Evolutionary conservation across 2,797 vertebrate species (phyloP).

Genomic region (Rhinophrynus dorsalis): DNA sequence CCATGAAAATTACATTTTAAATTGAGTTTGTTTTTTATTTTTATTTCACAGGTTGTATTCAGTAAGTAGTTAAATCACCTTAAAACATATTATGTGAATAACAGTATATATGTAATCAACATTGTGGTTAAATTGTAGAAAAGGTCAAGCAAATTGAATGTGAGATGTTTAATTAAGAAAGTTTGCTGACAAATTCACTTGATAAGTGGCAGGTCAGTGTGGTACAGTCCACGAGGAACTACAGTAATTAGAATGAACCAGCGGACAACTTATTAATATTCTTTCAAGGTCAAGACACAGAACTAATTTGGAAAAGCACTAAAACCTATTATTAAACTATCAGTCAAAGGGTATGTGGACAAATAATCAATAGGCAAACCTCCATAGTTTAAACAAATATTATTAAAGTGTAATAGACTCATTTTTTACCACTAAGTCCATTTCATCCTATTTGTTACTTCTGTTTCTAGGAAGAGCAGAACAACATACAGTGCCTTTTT

Average conservation of each 20-base stretch:
- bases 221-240: conserved; percentile 62
- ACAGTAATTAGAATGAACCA: conserved; percentile 63
- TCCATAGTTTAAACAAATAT: conserved; percentile 53
- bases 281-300: conserved; percentile 63
- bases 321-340: conserved; percentile 51
- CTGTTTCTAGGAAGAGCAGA: conserved; percentile 33
- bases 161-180: conserved; percentile 72
- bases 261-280: conserved; percentile 51
- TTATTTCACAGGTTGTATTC: neutral
- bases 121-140: conserved; percentile 50
- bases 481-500: conserved; percentile 11
- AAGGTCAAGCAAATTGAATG: conserved; percentile 65
- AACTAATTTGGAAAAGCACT: conserved; percentile 64
- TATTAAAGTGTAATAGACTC: conserved; percentile 51
- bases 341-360: conserved; percentile 52
- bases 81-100: conserved; percentile 47
- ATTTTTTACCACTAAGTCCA: conserved; percentile 18
- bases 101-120: conserved; percentile 47
- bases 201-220: conserved; percentile 61
- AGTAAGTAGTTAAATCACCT: conserved; percentile 10
- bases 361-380: conserved; percentile 63
- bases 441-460: conserved; percentile 36
- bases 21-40: neutral
- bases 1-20: too few species aligned
- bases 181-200: conserved; percentile 60